Percentiles rank a stretch among this genome's conserved stretches.
phyloP scores from a whole-genome alignment of 30 jellyfish, hydroid and myxozoan species.

The Chrysaora quinquecirrha region DNA sequence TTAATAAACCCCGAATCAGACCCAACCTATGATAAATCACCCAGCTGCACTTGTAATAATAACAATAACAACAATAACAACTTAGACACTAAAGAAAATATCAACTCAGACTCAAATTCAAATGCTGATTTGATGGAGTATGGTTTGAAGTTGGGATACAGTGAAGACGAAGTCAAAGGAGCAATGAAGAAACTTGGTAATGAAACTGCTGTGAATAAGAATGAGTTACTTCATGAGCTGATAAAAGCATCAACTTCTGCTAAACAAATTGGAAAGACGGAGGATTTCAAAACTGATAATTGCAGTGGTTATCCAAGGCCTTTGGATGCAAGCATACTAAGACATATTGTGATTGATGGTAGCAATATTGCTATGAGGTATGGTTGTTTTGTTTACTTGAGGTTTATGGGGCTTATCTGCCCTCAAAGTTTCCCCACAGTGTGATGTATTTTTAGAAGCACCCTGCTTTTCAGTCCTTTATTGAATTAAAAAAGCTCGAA shows the following conservation, averaged over 20 bases:
- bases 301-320: conserved; percentile 55
- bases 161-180: conserved; percentile 91
- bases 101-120: not conserved
- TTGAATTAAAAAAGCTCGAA: no score
- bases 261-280: conserved; percentile 64
- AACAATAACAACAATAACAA: conserved; percentile 22
- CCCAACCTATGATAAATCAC: not conserved
- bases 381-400: not conserved
- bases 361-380: conserved; percentile 99
- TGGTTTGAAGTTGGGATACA: conserved; percentile 91
- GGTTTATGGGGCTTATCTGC: not conserved
- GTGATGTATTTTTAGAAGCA: not conserved
- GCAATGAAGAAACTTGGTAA: conserved; percentile 95
- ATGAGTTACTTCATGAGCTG: conserved; percentile 88
- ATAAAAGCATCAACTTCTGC: conserved; percentile 92
- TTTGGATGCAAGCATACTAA: conserved; percentile 65
- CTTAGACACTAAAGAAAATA: not conserved
- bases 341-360: conserved; percentile 97
- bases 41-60: not conserved
- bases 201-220: conserved; percentile 89
- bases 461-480: no score
- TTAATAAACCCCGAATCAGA: not conserved
- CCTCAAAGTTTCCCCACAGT: not conserved
- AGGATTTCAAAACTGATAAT: conserved; percentile 45
- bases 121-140: conserved; percentile 94